Evolutionary conservation across 2,113 vertebrate species (phyloP), one percentile per base, ranked within the genome.

Genomic region (Hippocampus guttulatus): DNA sequence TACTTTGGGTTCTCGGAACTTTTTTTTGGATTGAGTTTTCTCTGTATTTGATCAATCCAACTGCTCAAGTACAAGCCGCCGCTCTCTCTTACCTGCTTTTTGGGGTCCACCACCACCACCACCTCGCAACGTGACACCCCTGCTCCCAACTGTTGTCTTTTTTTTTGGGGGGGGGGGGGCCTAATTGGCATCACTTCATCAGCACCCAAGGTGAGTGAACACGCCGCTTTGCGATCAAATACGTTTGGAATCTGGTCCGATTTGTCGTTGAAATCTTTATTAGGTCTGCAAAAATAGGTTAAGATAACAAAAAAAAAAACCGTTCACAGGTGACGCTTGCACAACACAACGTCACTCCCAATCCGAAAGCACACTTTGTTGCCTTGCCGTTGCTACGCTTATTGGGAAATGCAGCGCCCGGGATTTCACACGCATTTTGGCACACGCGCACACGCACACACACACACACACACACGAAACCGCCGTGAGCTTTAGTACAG

Each of bases 191-290:
- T 33, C 3, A 33, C 30, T 33, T 4, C 4, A 3, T 33, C 0
- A 3, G 30, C 30, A 33, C 30, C 30, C 30, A 30, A 30, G 30
- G 30, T 30, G 30, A 2, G 30, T 3, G 30, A 33, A 41, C 25
- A 14, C 33, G 7, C 8, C 30, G 30, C 30, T n/a, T 16, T 47
- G 23, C 23, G 27, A 65, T 18, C 5, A 65, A 45, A 45, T 14
- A 23, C 3, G 15, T 75, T 67, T 30, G 75, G 30, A 23, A 77
- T 67, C 33, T 5, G 84, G 75, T 70, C 74, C 78, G 81, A 82
- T 77, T 80, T 87, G 87, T 85, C 86, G 80, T 82, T 91, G 70
- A 74, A 79, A 85, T 89, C 73, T 92, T 93, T 93, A 93, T 93
- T 92, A 86, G 78, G 87, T 81, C 88, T 90, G 87, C 79, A 81